Base-by-base conservation (phyloP, 92 coral and sea anemone species). In the Pocillopora grandis region DNA sequence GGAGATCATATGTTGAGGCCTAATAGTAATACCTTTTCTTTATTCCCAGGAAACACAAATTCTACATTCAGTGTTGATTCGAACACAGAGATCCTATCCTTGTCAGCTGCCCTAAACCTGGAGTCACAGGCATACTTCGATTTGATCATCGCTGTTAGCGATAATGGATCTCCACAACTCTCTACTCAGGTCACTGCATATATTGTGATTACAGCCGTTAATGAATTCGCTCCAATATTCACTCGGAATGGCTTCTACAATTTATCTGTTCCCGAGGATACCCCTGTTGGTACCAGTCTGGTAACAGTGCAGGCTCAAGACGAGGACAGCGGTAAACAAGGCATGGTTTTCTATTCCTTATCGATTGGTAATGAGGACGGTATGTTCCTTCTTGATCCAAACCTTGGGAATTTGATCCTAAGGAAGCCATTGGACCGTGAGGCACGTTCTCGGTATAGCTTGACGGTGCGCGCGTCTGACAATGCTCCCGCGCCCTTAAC, bases 291-390 rank as follows among this genome's bases (percentile, higher is more conserved):
- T 16, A 90, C 88, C 49, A 83, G 81, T 13, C 59, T 90, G 85
- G 12, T 86, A 12, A 87, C 74, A 11, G 80, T 80, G 71, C 83
- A 81, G 66, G 91, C 93, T 72, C 90, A 87, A 35, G 93, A 90
- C 77, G 76, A 84, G 49, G 93, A 90, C 80, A 86, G 79, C 65
- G 93, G 83, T 33, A 56, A 63, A 19, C 93, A 87, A 33, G 97
- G 97, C 57, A 78, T 88, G 58, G 84, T 93, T 20, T 86, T 87
- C 21, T 93, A 89, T 80, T 76, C 73, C 58, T 88, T 89, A 10
- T 52, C 75, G 12, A 80, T 88, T 60, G 97, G 97, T 15, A 89
- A 93, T 73, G 52, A 59, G 14, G 91, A 76, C 1, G 84, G 71
- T 21, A 84, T 66, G 76, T 93, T 93, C 66, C 74, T 71, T 20